Evolutionary conservation across 2,113 vertebrate genomes (phyloP), one percentile per base, ranked within the genome.

Genomic region (Urocynchramus pylzowi): DNA sequence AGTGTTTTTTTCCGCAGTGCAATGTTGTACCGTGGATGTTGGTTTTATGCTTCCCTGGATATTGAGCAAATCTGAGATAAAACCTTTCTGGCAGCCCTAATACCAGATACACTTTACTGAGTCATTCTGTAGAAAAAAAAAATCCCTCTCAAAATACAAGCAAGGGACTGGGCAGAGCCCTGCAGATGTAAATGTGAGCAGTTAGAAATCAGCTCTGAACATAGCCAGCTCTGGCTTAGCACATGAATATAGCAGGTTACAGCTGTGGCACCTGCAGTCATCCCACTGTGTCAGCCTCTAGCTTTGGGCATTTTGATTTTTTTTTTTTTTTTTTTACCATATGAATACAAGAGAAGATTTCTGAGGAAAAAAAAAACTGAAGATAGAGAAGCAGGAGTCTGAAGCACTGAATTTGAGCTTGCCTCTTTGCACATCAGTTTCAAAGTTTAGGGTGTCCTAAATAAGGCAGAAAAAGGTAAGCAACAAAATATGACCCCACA

Each of bases 331-430:
- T 56, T 87, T 92, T 45, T 73, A 41, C 7, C 0, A 0, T 52
- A 11, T 23, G 27, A 33, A 49, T 1, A 0, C 9, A 74, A 83
- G 6, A 65, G 73, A 84, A 53, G 1, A 44, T 2, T 13, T 2
- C 3, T 20, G 2, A 1, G 9, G 0, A 2, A 5, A 28, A 37
- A n/a, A 28, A 8, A 0, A 8, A 4, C 12, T 78, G 44, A 57
- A 44, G 9, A 47, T 9, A 41, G 6, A 16, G 7, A 1, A 52
- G 6, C 7, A 10, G 11, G 24, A 87, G 7, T 7, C 42, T 52
- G 24, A 22, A 89, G 23, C 24, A 78, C 71, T 80, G 54, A 74
- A 37, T 45, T 16, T 31, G 24, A 23, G 3, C 11, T 59, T 59
- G 2, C 27, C 7, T 22, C 70, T 80, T 76, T 3, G 1, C 31